Percentiles rank a stretch among this genome's conserved stretches.
Evolutionary conservation across 2,888 invertebrate species (phyloP).

Genomic region (Amphipyra berbera): DNA sequence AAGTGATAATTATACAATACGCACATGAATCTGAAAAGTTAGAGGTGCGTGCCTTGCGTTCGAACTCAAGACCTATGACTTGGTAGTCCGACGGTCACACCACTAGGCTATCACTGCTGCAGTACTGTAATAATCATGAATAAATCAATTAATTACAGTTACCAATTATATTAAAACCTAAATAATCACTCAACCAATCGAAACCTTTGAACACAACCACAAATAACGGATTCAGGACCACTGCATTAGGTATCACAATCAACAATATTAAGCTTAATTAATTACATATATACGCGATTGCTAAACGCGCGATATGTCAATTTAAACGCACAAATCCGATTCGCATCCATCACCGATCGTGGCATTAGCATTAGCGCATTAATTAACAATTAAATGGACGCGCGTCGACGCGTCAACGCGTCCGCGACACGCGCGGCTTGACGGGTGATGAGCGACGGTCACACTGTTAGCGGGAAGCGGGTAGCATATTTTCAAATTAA

Average conservation of each 20-base stretch:
- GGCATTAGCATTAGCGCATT: conserved; percentile 60
- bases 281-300: conserved; percentile 42
- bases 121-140: no score
- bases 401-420: conserved; percentile 56
- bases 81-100: no score
- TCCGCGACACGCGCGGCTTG: conserved; percentile 51
- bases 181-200: conserved; percentile 24
- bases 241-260: conserved; percentile 16
- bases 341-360: conserved; percentile 63
- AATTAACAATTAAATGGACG: conserved; percentile 61
- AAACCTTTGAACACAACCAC: conserved; percentile 16
- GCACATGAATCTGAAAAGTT: no score
- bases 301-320: conserved; percentile 54
- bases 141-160: no score
- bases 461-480: conserved; percentile 31
- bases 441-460: conserved; percentile 29
- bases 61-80: no score
- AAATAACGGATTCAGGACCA: conserved; percentile 24
- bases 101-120: no score
- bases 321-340: conserved; percentile 60
- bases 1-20: no score
- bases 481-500: not conserved
- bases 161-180: no score
- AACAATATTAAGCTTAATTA: conserved; percentile 47
- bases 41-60: no score